phyloP scores from a whole-genome alignment of 2,888 invertebrate genomes.

The Drosophila seclusa region DNA sequence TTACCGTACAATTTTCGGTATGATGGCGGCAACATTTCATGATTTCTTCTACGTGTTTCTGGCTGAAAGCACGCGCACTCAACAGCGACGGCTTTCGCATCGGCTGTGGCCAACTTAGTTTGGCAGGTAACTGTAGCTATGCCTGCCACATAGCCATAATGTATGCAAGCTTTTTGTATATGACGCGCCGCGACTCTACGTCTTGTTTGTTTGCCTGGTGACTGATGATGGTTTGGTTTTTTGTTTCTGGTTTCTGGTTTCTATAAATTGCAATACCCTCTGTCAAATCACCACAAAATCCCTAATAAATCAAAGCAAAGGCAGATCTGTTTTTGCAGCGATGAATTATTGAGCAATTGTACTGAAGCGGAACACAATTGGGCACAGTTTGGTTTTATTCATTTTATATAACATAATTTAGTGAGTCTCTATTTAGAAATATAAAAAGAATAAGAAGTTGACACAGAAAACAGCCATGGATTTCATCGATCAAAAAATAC shows the following conservation, averaged over 20 bases:
- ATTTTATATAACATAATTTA: background rate
- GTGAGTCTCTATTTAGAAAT: background rate
- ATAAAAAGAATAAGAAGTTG: background rate
- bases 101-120: constrained; percentile 1
- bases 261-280: constrained; percentile 1
- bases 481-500: background rate
- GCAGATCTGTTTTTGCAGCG: background rate
- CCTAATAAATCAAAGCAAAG: constrained; percentile 61
- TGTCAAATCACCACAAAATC: background rate
- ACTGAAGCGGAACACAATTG: background rate
- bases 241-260: constrained; percentile 19
- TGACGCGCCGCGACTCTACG: constrained; percentile 21
- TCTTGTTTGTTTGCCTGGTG: constrained; percentile 63
- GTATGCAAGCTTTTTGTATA: constrained; percentile 50
- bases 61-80: constrained; percentile 63
- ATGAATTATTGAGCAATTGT: constrained; percentile 5
- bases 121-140: constrained; percentile 24
- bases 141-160: constrained; percentile 45
- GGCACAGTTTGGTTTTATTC: background rate
- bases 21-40: constrained; percentile 81
- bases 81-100: constrained; percentile 3
- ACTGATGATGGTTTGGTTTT: constrained; percentile 72
- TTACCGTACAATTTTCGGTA: constrained; percentile 78
- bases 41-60: constrained; percentile 79
- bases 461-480: background rate